Base-by-base conservation (phyloP, 1,140 invertebrate genomes). In the Homalodisca vitripennis region DNA sequence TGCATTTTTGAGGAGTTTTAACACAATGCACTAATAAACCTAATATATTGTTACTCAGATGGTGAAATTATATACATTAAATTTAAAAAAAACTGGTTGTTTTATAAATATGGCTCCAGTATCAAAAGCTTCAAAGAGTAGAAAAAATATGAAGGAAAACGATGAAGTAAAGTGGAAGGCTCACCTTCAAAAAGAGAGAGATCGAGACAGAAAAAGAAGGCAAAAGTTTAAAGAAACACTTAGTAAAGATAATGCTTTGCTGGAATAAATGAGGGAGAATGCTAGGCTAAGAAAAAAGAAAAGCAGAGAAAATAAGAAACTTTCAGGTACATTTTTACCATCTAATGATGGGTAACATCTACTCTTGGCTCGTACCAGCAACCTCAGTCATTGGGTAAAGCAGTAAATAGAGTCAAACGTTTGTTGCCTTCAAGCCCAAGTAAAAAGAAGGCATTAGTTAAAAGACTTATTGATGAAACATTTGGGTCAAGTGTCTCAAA, bases 301-400 rank as follows among this genome's bases (percentile, higher is more conserved):
- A 64, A 41, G 3, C 20, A 64, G 62, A 32, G 29, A 60, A 60
- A 60, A 34, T 13, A 64, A 34, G n/a, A 34, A 64, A 64, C 62
- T 64, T 64, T 64, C 30, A 34, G 62, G n/a, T 10, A 32, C 26
- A 64, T 20, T n/a, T n/a, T n/a, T n/a, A n/a, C n/a, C 62, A 34
- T 26, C n/a, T 32, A 64, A 64, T 41, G 30, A 64, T 64, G 17
- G 62, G 30, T 46, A 41, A 46, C 30, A 64, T 64, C 62, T 27
- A 32, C 62, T 34, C 30, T 64, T 20, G 31, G 31, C 22, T 29
- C 57, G 6, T 62, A 62, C 20, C 13, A 62, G 30, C 30, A 26
- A 29, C 57, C 57, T 32, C 62, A 64, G 34, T 64, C 29, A n/a
- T 24, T 64, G 22, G 62, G 62, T 32, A 64, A 64, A 24, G 62